Percentiles rank a stretch among this genome's conserved stretches.
phyloP scores from a whole-genome alignment of 2,888 invertebrate species.

The Tenthredo distinguenda region DNA sequence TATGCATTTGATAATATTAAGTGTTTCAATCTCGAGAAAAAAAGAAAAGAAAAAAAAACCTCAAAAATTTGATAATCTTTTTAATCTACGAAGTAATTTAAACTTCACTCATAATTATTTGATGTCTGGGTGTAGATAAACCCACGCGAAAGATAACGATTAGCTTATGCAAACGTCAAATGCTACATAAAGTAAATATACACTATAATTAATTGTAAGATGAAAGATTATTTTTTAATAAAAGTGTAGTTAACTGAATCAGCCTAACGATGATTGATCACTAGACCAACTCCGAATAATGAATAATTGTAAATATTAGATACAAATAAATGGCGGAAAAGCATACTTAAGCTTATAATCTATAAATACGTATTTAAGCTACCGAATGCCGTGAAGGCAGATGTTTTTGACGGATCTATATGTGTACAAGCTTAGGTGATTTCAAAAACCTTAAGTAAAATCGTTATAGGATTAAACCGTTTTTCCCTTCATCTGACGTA shows the following conservation, averaged over 20 bases:
- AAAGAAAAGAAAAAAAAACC: background rate
- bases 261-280: conserved; percentile 5
- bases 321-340: conserved; percentile 43
- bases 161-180: background rate
- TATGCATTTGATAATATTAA: background rate
- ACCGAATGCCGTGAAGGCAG: background rate
- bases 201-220: background rate
- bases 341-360: conserved; percentile 51
- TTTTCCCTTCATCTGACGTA: background rate
- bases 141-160: background rate
- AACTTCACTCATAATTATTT: background rate
- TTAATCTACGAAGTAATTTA: background rate
- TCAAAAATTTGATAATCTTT: background rate
- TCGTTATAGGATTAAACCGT: background rate
- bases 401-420: background rate
- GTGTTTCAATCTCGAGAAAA: background rate
- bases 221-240: conserved; percentile 6
- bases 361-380: conserved; percentile 29
- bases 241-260: background rate
- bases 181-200: too few species aligned
- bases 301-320: conserved; percentile 9
- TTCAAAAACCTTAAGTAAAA: too few species aligned
- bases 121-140: background rate
- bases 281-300: background rate
- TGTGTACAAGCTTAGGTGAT: background rate